phyloP scores from a whole-genome alignment of 2,888 invertebrate species.

The Euproctis similis region DNA sequence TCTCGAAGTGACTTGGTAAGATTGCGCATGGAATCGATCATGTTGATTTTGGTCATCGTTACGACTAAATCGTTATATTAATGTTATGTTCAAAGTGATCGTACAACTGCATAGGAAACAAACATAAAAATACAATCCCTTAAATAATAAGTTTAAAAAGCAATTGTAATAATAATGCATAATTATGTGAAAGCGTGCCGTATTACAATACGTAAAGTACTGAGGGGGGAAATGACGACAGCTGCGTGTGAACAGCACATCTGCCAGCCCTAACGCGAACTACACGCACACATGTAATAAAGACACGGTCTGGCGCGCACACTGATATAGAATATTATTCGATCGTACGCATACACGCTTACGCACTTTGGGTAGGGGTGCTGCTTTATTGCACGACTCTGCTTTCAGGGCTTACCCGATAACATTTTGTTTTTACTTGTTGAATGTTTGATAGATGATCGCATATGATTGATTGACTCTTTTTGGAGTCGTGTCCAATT shows the following conservation, averaged over 20 bases:
- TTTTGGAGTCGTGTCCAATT: conserved; percentile 43
- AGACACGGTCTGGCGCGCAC: conserved; percentile 20
- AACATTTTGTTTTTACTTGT: conserved; percentile 75
- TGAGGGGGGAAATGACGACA: conserved; percentile 50
- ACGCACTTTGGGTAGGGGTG: conserved; percentile 48
- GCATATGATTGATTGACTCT: conserved; percentile 62
- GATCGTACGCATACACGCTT: conserved; percentile 20
- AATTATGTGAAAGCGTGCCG: conserved; percentile 73
- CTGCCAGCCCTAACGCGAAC: conserved; percentile 52
- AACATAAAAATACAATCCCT: conserved; percentile 40
- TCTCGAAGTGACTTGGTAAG: too few relatives aligned
- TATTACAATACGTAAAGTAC: conserved; percentile 44
- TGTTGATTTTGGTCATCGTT: too few relatives aligned
- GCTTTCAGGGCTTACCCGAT: conserved; percentile 50
- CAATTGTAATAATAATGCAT: conserved; percentile 62
- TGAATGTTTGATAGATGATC: conserved; percentile 71
- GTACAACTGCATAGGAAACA: conserved; percentile 53
- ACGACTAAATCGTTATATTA: too few relatives aligned
- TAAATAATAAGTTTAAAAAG: conserved; percentile 51
- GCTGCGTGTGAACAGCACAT: conserved; percentile 61
- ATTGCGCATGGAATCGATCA: too few relatives aligned
- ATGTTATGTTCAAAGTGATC: too few relatives aligned
- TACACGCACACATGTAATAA: conserved; percentile 26
- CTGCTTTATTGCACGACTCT: conserved; percentile 46
- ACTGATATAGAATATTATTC: conserved; percentile 14